phyloP scores from a whole-genome alignment of 1,140 invertebrate genomes.

The Drosophila malerkotliana region DNA sequence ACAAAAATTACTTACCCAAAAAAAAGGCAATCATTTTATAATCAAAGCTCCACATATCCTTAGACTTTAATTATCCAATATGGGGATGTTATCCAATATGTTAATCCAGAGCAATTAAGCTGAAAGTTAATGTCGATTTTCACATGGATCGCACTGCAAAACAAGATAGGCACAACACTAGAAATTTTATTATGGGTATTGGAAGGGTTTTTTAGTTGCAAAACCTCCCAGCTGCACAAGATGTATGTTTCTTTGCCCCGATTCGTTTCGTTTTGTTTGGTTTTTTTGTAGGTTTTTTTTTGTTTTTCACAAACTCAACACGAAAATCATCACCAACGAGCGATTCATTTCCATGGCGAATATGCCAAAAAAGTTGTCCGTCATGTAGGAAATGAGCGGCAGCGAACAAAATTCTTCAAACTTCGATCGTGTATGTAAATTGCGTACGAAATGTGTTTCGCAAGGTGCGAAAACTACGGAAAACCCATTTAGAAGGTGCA shows the following conservation, averaged over 20 bases:
- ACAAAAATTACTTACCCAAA: conserved; percentile 52
- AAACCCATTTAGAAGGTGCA: conserved; percentile 82
- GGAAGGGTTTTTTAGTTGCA: conserved; percentile 44
- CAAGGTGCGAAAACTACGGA: conserved; percentile 79
- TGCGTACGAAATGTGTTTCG: conserved; percentile 77
- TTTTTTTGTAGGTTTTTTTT: conserved; percentile 8
- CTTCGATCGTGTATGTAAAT: conserved; percentile 68
- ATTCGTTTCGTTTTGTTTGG: conserved; percentile 16
- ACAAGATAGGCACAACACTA: conserved; percentile 65
- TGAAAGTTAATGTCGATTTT: conserved; percentile 59
- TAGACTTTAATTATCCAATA: conserved; percentile 52
- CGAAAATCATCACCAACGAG: conserved; percentile 54
- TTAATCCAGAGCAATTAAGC: conserved; percentile 73
- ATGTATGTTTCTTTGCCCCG: conserved; percentile 41
- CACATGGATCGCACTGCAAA: conserved; percentile 77
- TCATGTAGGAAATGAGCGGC: conserved; percentile 73
- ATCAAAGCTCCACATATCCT: conserved; percentile 50
- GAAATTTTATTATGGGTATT: conserved; percentile 60
- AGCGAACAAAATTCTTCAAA: conserved; percentile 44
- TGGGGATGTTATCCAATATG: conserved; percentile 54
- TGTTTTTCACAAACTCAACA: conserved; percentile 44
- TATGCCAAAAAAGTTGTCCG: conserved; percentile 66
- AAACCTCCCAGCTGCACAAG: conserved; percentile 60
- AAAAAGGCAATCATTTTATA: conserved; percentile 60
- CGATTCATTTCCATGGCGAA: conserved; percentile 57